phyloP scores from a whole-genome alignment of 2,797 vertebrate genomes.

The Sebastes oblongus region DNA sequence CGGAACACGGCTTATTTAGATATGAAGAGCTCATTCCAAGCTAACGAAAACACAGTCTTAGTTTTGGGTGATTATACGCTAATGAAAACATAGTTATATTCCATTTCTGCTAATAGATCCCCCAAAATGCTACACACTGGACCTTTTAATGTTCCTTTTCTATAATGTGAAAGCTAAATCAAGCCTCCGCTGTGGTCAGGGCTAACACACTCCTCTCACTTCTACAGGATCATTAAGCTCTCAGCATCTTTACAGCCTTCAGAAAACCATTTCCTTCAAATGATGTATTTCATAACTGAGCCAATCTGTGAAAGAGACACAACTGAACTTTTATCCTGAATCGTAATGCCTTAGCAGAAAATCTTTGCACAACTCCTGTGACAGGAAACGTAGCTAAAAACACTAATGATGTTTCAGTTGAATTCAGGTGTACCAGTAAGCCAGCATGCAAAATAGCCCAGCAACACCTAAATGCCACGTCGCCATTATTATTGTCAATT shows the following conservation, averaged over 20 bases:
- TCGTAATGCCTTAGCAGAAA: not conserved
- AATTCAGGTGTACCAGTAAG: not conserved
- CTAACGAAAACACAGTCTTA: too few relatives aligned
- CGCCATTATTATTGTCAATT: not conserved
- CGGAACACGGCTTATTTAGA: too few relatives aligned
- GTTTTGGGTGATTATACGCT: too few relatives aligned
- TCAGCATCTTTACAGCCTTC: not conserved
- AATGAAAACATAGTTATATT: too few relatives aligned
- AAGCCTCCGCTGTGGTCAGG: not conserved
- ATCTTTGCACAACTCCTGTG: not conserved
- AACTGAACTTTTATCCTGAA: not conserved
- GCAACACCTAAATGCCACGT: not conserved
- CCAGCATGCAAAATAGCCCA: not conserved
- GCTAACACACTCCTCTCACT: not conserved
- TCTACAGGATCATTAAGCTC: not conserved
- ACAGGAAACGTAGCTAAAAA: not conserved
- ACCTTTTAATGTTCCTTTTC: not conserved
- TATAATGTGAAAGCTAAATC: not conserved
- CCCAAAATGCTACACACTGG: too few relatives aligned
- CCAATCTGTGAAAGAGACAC: not conserved
- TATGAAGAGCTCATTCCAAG: too few relatives aligned
- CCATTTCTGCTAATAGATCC: too few relatives aligned
- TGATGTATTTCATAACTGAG: not conserved
- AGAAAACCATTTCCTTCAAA: conserved; percentile 3
- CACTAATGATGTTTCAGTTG: not conserved